Conservation (phyloP, 1,140 invertebrate genomes). For the Drosophila pachea region DNA sequence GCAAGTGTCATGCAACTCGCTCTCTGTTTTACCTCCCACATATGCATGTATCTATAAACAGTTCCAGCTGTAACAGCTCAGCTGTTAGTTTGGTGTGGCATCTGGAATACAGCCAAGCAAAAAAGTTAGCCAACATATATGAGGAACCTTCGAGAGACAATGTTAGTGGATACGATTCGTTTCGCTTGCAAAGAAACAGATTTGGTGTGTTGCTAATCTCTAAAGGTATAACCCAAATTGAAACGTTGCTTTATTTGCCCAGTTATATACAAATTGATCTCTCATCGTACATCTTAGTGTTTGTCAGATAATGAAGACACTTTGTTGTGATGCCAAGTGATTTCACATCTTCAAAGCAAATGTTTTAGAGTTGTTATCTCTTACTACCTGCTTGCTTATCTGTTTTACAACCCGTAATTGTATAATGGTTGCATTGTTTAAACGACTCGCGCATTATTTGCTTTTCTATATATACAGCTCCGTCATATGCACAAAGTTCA, state of each 20-base stretch:
- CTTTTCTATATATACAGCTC: conserved; percentile 1
- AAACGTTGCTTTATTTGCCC: too few relatives aligned
- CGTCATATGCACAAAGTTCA: conserved; percentile 35
- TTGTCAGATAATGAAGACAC: too few relatives aligned
- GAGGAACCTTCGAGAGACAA: not conserved
- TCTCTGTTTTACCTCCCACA: conserved; percentile 25
- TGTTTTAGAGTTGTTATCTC: not conserved
- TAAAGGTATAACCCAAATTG: too few relatives aligned
- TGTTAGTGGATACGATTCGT: not conserved
- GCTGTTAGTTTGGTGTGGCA: conserved; percentile 39
- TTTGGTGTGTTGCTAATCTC: not conserved
- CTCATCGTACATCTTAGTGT: too few relatives aligned
- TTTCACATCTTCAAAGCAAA: not conserved
- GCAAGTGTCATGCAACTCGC: conserved; percentile 9
- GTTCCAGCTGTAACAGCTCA: conserved; percentile 17
- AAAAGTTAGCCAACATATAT: conserved; percentile 50
- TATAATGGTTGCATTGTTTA: not conserved
- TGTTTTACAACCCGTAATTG: not conserved
- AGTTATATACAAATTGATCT: too few relatives aligned
- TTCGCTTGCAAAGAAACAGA: not conserved
- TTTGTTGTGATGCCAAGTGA: not conserved
- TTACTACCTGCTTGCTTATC: not conserved
- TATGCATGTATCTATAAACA: not conserved
- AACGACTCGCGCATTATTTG: conserved; percentile 6
- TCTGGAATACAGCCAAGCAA: conserved; percentile 38